These are phyloP conservation scores for Hoplostethus atlanticus DNA, from an alignment of 2,797 vertebrate genomes.

Conservation along the genomic window DNA sequence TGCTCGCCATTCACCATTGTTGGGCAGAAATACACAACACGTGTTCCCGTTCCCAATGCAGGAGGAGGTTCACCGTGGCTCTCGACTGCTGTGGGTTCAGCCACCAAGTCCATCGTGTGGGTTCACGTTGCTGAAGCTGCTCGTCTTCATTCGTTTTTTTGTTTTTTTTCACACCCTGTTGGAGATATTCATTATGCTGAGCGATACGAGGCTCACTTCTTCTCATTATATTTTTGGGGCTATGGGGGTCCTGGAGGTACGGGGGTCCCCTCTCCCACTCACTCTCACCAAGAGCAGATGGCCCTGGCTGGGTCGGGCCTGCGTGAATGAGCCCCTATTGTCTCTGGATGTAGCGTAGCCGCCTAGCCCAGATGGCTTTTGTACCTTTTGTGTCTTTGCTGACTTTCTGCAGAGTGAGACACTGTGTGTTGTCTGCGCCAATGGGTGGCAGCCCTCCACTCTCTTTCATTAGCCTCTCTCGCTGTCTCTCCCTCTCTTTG, in stretches of 20 bases:
- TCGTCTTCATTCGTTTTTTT: constrained; percentile 55
- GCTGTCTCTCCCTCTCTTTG: constrained; percentile 52
- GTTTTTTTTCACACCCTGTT: constrained; percentile 48
- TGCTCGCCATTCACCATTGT: constrained; percentile 64
- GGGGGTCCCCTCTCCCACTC: constrained; percentile 75
- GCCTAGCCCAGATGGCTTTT: constrained; percentile 84
- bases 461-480: constrained; percentile 59
- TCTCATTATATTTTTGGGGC: constrained; percentile 37
- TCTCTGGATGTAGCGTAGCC: constrained; percentile 80
- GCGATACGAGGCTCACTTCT: constrained; percentile 19
- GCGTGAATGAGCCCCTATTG: constrained; percentile 78
- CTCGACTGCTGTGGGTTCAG: background rate
- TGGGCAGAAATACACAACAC: constrained; percentile 54
- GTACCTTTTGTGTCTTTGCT: constrained; percentile 79
- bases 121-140: constrained; percentile 11
- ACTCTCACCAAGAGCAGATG: constrained; percentile 80
- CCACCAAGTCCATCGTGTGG: constrained; percentile 22
- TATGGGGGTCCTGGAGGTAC: constrained; percentile 62
- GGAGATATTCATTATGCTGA: constrained; percentile 46
- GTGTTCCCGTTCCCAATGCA: constrained; percentile 67
- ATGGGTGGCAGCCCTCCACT: constrained; percentile 75
- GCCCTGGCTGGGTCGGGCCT: constrained; percentile 66
- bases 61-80: constrained; percentile 10
- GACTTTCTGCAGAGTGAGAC: constrained; percentile 72
- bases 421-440: constrained; percentile 72